A percentile compares a stretch with the other conserved stretches of the same genome.
phyloP scores from a whole-genome alignment of 2,888 invertebrate species.

The Exephanes ischioxanthus region DNA sequence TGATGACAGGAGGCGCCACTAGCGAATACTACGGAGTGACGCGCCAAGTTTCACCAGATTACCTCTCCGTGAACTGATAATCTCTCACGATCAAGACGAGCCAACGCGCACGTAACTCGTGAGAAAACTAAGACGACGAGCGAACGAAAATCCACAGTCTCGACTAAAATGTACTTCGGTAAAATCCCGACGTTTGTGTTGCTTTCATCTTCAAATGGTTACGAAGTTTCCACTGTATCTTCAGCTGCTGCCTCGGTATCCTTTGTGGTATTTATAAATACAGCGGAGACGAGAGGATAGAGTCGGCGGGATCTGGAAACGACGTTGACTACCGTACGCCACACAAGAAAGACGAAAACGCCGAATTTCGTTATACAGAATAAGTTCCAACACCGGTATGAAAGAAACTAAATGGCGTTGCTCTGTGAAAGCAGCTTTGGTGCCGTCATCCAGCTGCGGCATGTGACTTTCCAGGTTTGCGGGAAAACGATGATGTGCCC shows the following conservation, averaged over 20 bases:
- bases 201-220: background rate
- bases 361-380: constrained; percentile 50
- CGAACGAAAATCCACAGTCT: background rate
- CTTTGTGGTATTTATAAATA: constrained; percentile 11
- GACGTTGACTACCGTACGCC: background rate
- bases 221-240: background rate
- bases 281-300: background rate
- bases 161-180: background rate
- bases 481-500: constrained; percentile 45
- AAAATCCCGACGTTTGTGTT: background rate
- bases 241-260: background rate
- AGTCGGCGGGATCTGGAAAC: constrained; percentile 22
- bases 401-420: constrained; percentile 16
- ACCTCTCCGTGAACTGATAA: constrained; percentile 5
- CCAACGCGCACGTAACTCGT: background rate
- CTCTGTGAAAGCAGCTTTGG: constrained; percentile 2
- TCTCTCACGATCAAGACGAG: constrained; percentile 4
- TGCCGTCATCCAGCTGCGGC: constrained; percentile 44
- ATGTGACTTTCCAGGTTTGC: constrained; percentile 60
- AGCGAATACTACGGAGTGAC: background rate
- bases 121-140: background rate
- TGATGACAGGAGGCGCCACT: background rate
- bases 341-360: constrained; percentile 18
- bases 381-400: constrained; percentile 28
- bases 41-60: background rate